Evolutionary conservation across 2,888 invertebrate genomes (phyloP).

Genomic region (Heliconius hortense): DNA sequence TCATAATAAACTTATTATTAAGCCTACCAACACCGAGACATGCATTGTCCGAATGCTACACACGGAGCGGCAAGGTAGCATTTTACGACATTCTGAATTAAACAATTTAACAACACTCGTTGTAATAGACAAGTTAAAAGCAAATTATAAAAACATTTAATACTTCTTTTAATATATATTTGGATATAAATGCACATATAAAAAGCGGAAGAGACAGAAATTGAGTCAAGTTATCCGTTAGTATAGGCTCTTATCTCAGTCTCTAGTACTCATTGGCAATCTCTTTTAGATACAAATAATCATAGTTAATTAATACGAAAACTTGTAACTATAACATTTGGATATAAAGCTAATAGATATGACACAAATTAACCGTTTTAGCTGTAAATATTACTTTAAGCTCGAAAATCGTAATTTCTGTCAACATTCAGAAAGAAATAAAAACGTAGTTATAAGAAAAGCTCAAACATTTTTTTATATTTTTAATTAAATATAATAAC

Average conservation of each 20-base stretch:
- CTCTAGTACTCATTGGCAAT: neutral
- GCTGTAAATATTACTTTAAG: neutral
- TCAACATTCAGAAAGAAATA: neutral
- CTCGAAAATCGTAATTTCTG: neutral
- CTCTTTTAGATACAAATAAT: neutral
- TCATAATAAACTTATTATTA: neutral
- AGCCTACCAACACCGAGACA: constrained; percentile 18
- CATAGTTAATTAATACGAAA: neutral
- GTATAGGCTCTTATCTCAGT: neutral
- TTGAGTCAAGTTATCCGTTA: neutral
- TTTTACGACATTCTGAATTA: neutral
- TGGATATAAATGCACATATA: neutral
- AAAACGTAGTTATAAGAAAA: neutral
- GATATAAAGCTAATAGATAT: constrained; percentile 8
- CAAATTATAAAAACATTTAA: neutral
- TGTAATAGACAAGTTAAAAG: neutral
- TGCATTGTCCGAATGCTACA: constrained; percentile 20
- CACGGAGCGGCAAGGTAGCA: constrained; percentile 23
- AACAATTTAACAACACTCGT: neutral
- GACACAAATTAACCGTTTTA: neutral
- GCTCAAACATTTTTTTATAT: neutral
- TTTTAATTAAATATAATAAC: constrained; percentile 19
- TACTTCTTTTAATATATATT: neutral
- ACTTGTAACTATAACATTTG: neutral
- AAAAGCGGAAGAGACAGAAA: neutral